These are phyloP conservation scores for Timandra comae DNA, from an alignment of 2,888 invertebrate species.

Conservation along the genomic window DNA sequence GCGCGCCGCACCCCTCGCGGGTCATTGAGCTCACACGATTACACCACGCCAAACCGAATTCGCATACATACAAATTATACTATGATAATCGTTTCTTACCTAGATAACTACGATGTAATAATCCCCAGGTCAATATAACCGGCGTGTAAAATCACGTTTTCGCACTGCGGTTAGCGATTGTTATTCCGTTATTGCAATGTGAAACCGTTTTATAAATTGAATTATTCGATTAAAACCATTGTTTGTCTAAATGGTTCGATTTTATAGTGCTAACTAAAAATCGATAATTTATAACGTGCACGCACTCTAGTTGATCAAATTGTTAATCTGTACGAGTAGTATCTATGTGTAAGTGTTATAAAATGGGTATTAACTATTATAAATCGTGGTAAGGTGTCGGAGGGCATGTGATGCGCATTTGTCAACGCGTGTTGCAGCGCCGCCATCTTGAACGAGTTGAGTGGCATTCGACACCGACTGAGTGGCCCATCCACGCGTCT, in stretches of 20 bases:
- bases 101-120: constrained; percentile 50
- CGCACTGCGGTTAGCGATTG: constrained; percentile 17
- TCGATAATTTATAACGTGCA: no score
- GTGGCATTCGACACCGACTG: constrained; percentile 62
- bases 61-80: constrained; percentile 74
- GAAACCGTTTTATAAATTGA: background rate
- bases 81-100: constrained; percentile 70
- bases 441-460: constrained; percentile 56
- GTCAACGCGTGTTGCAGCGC: constrained; percentile 43
- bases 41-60: constrained; percentile 56
- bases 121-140: constrained; percentile 28
- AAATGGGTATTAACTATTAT: background rate
- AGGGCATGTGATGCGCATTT: constrained; percentile 49
- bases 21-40: constrained; percentile 64
- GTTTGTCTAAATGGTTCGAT: background rate
- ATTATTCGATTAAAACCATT: background rate
- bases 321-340: no score
- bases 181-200: no score
- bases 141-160: constrained; percentile 23
- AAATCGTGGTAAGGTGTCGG: no score
- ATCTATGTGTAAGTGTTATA: background rate
- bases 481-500: constrained; percentile 54
- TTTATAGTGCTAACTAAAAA: no score
- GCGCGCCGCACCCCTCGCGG: constrained; percentile 35
- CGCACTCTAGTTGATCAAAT: no score